Base-by-base conservation (phyloP, 2,888 invertebrate species). In the Rotaria sp. region DNA sequence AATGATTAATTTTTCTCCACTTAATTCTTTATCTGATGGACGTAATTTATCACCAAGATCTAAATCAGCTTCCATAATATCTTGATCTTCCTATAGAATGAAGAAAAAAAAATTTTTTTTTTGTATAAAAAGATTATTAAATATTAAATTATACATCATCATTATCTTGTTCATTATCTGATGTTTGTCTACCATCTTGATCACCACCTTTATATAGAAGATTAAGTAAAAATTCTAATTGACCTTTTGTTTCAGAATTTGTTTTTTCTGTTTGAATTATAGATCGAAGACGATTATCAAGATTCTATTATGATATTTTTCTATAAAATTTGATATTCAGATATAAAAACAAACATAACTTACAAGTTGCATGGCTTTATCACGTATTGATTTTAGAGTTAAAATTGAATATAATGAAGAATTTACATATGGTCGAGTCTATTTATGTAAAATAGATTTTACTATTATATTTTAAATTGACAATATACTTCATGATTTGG, bases 371-470 rank as follows among this genome's bases (percentile, higher is more conserved):
- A 91, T 91, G 11, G 93, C 93, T 86, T 92, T 91, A 84, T 91
- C 90, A 86, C 92, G 90, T 52, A 93, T 91, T 15, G 90, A 89
- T 4, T 92, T 92, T 87, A 92, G 91, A 35, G 92, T 91, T 85
- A 93, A 89, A 15, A 93, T 90, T 88, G 92, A 92, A 89, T 93
- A 93, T 85, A 93, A 89, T 24, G 92, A 92, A 57, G 93, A 93
- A 88, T 93, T 92, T 5, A 93, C 92, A 89, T 93, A 93, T 0
- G 92, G 92, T 57, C 91, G 90, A 84, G 92, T 92, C 92, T 92
- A 88, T 24, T 18, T 11, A 85, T 48, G 18, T 52, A 85, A 30
- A 67, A 41, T 21, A 50, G 41, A 50, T 48, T 55, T 2, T 52
- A 8, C 24, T 3, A 13, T 48, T 13, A 55, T 38, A 15, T 24